These are phyloP conservation scores for Pangasius krempfi DNA, from an alignment of 2,797 vertebrate species.

Conservation along the genomic window DNA sequence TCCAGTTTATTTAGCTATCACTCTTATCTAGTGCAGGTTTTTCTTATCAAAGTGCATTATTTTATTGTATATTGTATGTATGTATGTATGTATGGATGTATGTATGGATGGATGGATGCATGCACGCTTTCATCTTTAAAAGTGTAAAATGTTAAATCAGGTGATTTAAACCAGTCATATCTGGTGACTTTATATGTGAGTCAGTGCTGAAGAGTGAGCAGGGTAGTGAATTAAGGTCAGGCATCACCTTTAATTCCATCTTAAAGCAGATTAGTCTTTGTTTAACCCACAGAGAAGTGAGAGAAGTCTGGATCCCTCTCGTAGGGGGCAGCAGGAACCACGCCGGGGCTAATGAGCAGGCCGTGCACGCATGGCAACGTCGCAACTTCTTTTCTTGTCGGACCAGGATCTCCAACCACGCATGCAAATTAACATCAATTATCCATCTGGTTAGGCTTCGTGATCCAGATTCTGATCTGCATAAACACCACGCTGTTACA, in stretches of 20 bases:
- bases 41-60: too few species aligned
- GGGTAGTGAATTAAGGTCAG: background rate
- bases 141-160: background rate
- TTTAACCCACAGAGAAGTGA: conserved; percentile 1
- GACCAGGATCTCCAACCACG: background rate
- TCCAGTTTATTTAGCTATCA: background rate
- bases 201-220: background rate
- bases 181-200: background rate
- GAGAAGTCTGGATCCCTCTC: background rate
- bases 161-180: background rate
- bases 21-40: background rate
- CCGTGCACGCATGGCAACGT: conserved; percentile 5
- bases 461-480: background rate
- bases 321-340: conserved; percentile 21
- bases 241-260: background rate
- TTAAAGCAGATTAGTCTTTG: conserved; percentile 14
- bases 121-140: background rate
- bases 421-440: conserved; percentile 5
- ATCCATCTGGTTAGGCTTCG: background rate
- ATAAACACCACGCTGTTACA: background rate
- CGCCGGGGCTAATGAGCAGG: conserved; percentile 17
- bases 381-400: background rate
- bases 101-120: too few species aligned
- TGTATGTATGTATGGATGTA: too few species aligned
- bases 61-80: background rate